These are phyloP conservation scores for Himalopsyche kuldschensis DNA, from an alignment of 2,888 invertebrate genomes.

Conservation along the genomic window DNA sequence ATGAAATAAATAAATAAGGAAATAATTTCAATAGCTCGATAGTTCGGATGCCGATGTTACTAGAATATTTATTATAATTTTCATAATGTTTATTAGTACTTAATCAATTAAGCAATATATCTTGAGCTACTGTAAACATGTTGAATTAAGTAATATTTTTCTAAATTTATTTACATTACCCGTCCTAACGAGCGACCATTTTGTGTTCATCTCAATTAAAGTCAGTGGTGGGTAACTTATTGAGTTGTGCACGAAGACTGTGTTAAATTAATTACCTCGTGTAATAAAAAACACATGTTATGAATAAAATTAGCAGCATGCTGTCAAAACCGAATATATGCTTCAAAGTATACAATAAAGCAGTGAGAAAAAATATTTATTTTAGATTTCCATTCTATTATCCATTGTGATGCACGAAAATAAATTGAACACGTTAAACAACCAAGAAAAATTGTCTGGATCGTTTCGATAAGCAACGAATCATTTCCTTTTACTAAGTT, in stretches of 20 bases:
- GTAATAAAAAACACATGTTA: neutral
- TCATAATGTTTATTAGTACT: neutral
- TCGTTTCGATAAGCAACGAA: too few relatives aligned
- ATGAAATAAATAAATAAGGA: too few relatives aligned
- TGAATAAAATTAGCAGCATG: neutral
- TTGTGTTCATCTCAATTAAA: neutral
- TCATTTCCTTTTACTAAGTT: too few relatives aligned
- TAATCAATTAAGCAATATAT: neutral
- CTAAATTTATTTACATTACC: neutral
- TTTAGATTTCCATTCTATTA: too few relatives aligned
- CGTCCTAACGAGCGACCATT: neutral
- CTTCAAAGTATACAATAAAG: too few relatives aligned
- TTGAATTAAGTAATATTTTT: neutral
- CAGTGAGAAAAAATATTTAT: too few relatives aligned
- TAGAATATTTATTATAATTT: neutral
- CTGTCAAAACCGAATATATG: neutral
- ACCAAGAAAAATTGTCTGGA: too few relatives aligned
- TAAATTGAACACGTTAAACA: too few relatives aligned
- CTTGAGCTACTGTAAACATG: neutral
- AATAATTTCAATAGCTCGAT: too few relatives aligned
- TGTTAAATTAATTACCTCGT: neutral
- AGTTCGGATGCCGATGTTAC: neutral
- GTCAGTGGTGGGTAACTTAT: neutral
- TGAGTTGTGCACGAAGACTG: neutral
- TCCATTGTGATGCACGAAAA: too few relatives aligned